Evolutionary conservation across 1,140 invertebrate species (phyloP).

Genomic region (Armadillidium nasatum): DNA sequence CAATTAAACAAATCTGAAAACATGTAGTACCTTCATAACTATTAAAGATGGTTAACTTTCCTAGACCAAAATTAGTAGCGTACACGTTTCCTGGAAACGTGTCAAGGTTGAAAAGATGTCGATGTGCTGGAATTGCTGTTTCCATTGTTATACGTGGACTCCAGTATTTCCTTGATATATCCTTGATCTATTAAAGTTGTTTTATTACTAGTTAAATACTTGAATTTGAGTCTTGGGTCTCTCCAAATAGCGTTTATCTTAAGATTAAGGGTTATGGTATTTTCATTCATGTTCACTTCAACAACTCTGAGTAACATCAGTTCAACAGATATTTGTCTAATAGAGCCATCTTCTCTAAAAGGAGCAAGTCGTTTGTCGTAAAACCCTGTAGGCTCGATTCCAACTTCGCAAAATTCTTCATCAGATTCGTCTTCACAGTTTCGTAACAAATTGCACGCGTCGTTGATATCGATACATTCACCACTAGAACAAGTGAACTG

Average conservation of each 20-base stretch:
- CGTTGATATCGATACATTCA: not conserved
- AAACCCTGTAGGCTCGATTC: not conserved
- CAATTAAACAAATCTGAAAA: too few species aligned
- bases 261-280: not conserved
- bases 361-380: not conserved
- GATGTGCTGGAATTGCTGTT: not conserved
- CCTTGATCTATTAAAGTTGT: not conserved
- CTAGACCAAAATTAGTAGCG: not conserved
- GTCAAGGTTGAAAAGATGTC: not conserved
- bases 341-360: not conserved
- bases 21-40: not conserved
- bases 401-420: not conserved
- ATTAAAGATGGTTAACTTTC: not conserved
- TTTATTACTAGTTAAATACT: not conserved
- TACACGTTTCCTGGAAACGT: not conserved
- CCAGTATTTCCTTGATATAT: not conserved
- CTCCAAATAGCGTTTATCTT: not conserved
- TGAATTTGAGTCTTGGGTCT: not conserved
- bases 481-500: not conserved
- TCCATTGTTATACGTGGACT: not conserved
- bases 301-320: not conserved
- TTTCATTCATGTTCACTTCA: not conserved
- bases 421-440: not conserved
- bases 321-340: not conserved
- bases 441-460: not conserved